A percentile compares a stretch with the other conserved stretches of the same genome.
These are phyloP conservation scores for Caenorhabditis afra DNA, from an alignment of 2,888 invertebrate genomes.

Conservation along the genomic window DNA sequence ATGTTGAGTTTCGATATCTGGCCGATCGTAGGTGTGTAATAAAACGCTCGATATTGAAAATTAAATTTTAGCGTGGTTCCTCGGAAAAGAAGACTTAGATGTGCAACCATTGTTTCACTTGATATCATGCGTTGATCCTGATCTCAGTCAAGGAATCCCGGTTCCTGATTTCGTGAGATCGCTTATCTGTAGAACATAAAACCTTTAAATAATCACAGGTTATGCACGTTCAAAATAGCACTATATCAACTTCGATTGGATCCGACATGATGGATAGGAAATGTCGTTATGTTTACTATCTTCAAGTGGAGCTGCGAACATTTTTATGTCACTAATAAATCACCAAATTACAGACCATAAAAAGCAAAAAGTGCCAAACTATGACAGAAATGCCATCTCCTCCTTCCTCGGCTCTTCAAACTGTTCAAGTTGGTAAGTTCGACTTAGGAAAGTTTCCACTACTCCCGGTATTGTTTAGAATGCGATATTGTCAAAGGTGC, in stretches of 20 bases:
- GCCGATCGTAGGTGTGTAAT: slow-evolving; percentile 32
- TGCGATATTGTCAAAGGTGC: slow-evolving; percentile 73
- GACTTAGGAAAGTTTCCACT: neutral
- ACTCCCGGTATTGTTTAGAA: slow-evolving; percentile 55
- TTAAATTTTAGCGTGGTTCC: slow-evolving; percentile 72
- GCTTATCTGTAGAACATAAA: neutral
- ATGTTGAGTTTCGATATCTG: slow-evolving; percentile 66
- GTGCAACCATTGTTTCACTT: slow-evolving; percentile 76
- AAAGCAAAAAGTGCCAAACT: slow-evolving; percentile 61
- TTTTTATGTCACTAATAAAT: neutral
- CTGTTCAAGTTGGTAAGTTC: slow-evolving; percentile 69
- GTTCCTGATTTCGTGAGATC: slow-evolving; percentile 73
- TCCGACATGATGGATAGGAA: slow-evolving; percentile 76
- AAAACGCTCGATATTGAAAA: too few species aligned
- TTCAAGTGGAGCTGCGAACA: slow-evolving; percentile 53
- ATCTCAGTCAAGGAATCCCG: slow-evolving; percentile 73
- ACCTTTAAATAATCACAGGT: slow-evolving; percentile 39
- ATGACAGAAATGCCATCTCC: slow-evolving; percentile 60
- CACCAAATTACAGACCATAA: slow-evolving; percentile 45
- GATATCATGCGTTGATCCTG: slow-evolving; percentile 71
- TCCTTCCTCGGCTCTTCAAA: slow-evolving; percentile 60
- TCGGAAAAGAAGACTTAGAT: slow-evolving; percentile 72
- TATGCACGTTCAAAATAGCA: slow-evolving; percentile 47
- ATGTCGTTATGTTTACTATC: slow-evolving; percentile 72
- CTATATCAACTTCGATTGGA: slow-evolving; percentile 64